Evolutionary conservation across 2,888 invertebrate species (phyloP).

Genomic region (Leucophenga maculata): DNA sequence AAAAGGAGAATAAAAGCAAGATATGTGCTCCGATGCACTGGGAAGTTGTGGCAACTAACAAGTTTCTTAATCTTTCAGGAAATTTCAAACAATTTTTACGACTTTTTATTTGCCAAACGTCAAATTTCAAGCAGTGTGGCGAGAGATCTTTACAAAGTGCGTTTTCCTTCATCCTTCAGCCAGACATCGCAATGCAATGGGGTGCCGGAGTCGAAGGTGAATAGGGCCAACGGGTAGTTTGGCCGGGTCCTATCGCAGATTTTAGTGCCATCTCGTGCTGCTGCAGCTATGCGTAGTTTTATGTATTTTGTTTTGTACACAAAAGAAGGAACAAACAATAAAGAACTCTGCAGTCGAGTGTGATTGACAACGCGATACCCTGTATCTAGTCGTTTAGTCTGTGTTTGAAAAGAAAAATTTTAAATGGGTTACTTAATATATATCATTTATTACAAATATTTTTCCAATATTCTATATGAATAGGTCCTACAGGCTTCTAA

Average conservation of each 20-base stretch:
- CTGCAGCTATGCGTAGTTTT: conserved; percentile 39
- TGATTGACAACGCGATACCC: too few relatives aligned
- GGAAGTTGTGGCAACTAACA: conserved; percentile 11
- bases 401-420: too few relatives aligned
- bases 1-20: too few relatives aligned
- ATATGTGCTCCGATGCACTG: too few relatives aligned
- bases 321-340: too few relatives aligned
- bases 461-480: too few relatives aligned
- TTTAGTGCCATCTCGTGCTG: conserved; percentile 50
- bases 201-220: background rate
- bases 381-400: background rate
- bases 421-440: too few relatives aligned
- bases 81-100: conserved; percentile 46
- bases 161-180: conserved; percentile 11
- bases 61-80: conserved; percentile 23
- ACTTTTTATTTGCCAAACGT: conserved; percentile 55
- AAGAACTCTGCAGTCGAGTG: conserved; percentile 53
- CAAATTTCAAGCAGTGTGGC: conserved; percentile 40
- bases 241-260: conserved; percentile 41
- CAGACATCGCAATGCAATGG: background rate
- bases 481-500: too few relatives aligned
- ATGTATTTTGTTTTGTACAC: conserved; percentile 39
- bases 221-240: conserved; percentile 35
- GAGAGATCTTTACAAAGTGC: background rate
- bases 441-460: too few relatives aligned